Evolutionary conservation across 2,888 invertebrate genomes (phyloP), one percentile per base, ranked within the genome.

Genomic region (Ischnura elegans): DNA sequence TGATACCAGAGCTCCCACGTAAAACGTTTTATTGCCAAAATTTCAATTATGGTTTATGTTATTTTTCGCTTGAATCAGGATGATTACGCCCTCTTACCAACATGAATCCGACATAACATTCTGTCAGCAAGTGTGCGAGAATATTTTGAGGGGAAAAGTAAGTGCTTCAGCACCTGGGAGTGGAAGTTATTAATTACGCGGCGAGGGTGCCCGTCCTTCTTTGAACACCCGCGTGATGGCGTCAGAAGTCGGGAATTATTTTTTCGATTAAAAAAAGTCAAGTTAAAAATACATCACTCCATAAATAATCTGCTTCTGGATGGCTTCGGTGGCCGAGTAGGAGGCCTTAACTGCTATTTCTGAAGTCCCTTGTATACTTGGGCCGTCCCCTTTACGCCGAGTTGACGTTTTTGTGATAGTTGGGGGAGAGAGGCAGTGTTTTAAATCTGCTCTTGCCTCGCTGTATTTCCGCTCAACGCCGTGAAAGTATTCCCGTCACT

Each of bases 221-320:
- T 61, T 90, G 25, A n/a, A 43, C 25, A 90, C 43, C 25, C 66
- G 55, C 8, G 8, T 19, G 29, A 43, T 61, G 87, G 51, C 55
- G 87, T 90, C 90, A 43, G 90, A 36, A 61, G n/a, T 90, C 90
- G 61, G 36, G 66, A 61, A 55, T 61, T 61, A 90, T 90, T 90
- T 90, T 86, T 10, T 51, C 61, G 61, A 42, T 90, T 66, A 61
- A 46, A 90, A 61, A 90, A 90, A 61, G 61, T 90, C 90, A 43
- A 43, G 90, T 43, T 90, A 90, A 90, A 90, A 90, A 90, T 90
- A 90, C 90, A 42, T 25, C 90, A 43, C 43, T 66, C 90, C 90
- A 61, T 90, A 90, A 90, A 90, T 90, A 90, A 43, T 90, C 90
- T 43, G 45, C 61, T 90, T 90, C n/a, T 61, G 90, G 55, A 42